A percentile compares a stretch with the other conserved stretches of the same genome.
Conservation (phyloP, 2,888 invertebrate genomes). For the Orchesella flavescens region DNA sequence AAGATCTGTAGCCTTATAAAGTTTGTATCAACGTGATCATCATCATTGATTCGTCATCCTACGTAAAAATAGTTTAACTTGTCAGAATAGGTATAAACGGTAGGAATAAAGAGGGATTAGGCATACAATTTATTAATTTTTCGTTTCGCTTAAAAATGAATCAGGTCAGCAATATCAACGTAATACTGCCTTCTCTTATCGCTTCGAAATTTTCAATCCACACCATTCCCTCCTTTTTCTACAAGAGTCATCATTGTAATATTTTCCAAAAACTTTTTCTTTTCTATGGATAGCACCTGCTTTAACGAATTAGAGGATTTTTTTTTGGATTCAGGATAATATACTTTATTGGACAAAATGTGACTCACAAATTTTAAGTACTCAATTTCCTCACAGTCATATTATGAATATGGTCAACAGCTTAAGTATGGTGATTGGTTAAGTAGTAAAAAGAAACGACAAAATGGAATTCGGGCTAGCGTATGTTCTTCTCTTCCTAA, state of each 20-base stretch:
- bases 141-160: neutral
- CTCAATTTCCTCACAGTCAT: slow-evolving; percentile 49
- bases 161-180: slow-evolving; percentile 45
- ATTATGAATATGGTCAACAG: slow-evolving; percentile 32
- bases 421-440: too few species aligned
- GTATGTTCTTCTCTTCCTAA: too few species aligned
- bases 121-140: slow-evolving; percentile 3
- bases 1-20: neutral
- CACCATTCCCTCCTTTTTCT: neutral
- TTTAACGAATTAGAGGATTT: neutral
- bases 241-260: slow-evolving; percentile 3
- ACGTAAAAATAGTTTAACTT: slow-evolving; percentile 25
- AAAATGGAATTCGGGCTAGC: too few species aligned
- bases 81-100: slow-evolving; percentile 26
- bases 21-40: too few species aligned
- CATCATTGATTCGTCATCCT: too few species aligned
- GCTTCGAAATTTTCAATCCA: neutral
- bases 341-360: slow-evolving; percentile 17
- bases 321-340: neutral
- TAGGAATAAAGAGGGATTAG: slow-evolving; percentile 19
- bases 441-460: too few species aligned
- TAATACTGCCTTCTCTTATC: slow-evolving; percentile 42
- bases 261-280: slow-evolving; percentile 11
- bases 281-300: slow-evolving; percentile 32
- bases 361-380: slow-evolving; percentile 38